Base-by-base conservation (phyloP, 2,888 invertebrate species). In the Selenia dentaria region DNA sequence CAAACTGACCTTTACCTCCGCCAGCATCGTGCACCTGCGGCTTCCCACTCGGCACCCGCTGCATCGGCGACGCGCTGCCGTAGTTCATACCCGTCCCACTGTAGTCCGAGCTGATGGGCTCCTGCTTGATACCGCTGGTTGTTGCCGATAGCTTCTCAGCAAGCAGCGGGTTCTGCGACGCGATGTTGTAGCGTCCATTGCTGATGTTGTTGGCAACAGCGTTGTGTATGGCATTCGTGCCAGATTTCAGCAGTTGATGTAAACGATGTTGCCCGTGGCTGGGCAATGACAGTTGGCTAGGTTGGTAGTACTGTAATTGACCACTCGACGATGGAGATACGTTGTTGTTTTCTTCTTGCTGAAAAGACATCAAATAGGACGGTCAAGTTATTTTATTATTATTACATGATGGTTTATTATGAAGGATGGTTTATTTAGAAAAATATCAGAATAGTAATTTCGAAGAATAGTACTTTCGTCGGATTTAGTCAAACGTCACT, bases 91-190 rank as follows among this genome's bases (percentile, higher is more conserved):
- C 82, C 64, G 85, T 73, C 39, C 89, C 90, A 66, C 78, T 87
- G 68, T 91, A 91, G 62, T 91, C 91, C 51, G 85, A 82, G 51
- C 88, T 90, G 54, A 87, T 75, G 6, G 91, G 91, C 66, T 91
- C 90, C 54, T 91, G 89, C 84, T 92, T 90, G 83, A 92, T 84
- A 74, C 92, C 83, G 83, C 91, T 88, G 83, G 92, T 93, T 92
- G 96, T 95, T 79, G 97, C 96, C 70, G 97, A 93, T 57, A 93
- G 82, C 76, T 95, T 95, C 92, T 97, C 97, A 62, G 97, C 97
- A 52, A 97, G 91, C 58, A 97, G 83, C 9, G 97, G 97, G 83
- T 97, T 97, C 32, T 96, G 95, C 6, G 96, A 96, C 16, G 95
- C 95, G 56, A 97, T 96, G 60, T 95, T 95, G 76, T 94, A 95